These are phyloP conservation scores for Himalopsyche kuldschensis DNA, from an alignment of 2,888 invertebrate species.

Conservation along the genomic window DNA sequence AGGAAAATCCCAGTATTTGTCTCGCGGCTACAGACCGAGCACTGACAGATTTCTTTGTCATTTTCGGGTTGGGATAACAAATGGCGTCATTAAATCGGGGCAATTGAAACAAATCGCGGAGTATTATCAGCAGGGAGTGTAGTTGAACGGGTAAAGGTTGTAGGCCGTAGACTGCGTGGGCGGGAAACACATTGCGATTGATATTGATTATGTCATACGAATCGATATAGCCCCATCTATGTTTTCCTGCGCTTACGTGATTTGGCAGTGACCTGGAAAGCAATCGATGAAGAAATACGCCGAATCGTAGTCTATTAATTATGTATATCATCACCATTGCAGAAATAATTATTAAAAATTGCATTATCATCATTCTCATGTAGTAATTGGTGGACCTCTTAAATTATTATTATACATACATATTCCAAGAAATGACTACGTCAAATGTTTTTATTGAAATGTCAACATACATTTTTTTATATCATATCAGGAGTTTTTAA, in stretches of 20 bases:
- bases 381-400: no score
- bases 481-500: no score
- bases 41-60: conserved; percentile 1
- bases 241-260: neutral
- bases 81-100: neutral
- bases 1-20: neutral
- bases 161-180: neutral
- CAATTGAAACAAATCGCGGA: neutral
- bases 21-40: neutral
- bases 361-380: no score
- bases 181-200: neutral
- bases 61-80: neutral
- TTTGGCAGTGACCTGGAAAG: neutral
- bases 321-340: neutral
- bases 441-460: no score
- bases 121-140: neutral
- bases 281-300: neutral
- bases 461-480: no score
- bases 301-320: neutral
- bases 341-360: no score
- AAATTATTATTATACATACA: no score
- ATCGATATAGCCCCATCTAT: neutral
- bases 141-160: neutral
- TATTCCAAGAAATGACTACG: no score
- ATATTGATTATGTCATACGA: neutral